Evolutionary conservation across 2,113 vertebrate species (phyloP).

Genomic region (Maccullochella peelii): DNA sequence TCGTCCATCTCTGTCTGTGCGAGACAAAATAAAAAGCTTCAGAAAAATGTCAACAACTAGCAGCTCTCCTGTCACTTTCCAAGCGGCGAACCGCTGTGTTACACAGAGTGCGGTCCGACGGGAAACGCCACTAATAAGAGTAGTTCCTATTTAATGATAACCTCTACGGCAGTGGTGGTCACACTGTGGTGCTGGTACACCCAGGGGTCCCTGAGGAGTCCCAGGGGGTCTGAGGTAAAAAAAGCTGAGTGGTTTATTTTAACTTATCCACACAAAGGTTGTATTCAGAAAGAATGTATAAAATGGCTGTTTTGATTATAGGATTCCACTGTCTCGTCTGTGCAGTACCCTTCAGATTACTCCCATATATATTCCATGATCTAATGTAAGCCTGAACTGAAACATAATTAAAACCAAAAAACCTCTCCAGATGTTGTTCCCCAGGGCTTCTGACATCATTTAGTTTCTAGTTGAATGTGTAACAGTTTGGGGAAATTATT

Average conservation of each 20-base stretch:
- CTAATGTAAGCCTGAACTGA: conserved; percentile 33
- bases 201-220: not conserved
- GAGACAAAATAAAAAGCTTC: not conserved
- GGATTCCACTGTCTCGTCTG: conserved; percentile 8
- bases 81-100: conserved; percentile 23
- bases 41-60: conserved; percentile 31
- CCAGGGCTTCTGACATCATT: conserved; percentile 30
- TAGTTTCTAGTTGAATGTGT: conserved; percentile 3
- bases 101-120: conserved; percentile 63
- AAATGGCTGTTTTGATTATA: conserved; percentile 15
- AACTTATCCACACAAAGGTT: not conserved
- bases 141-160: conserved; percentile 61
- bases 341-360: not conserved
- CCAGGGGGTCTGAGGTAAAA: conserved; percentile 20
- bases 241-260: conserved; percentile 30
- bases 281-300: conserved; percentile 8
- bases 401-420: conserved; percentile 41
- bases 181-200: not conserved
- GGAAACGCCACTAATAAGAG: conserved; percentile 31
- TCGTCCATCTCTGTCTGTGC: conserved; percentile 88
- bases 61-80: conserved; percentile 22
- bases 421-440: conserved; percentile 31
- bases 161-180: conserved; percentile 8
- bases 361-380: conserved; percentile 23
- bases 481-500: conserved; percentile 12